A percentile compares a stretch with the other conserved stretches of the same genome.
phyloP scores from a whole-genome alignment of 2,888 invertebrate genomes.

The Pachydiplax longipennis region DNA sequence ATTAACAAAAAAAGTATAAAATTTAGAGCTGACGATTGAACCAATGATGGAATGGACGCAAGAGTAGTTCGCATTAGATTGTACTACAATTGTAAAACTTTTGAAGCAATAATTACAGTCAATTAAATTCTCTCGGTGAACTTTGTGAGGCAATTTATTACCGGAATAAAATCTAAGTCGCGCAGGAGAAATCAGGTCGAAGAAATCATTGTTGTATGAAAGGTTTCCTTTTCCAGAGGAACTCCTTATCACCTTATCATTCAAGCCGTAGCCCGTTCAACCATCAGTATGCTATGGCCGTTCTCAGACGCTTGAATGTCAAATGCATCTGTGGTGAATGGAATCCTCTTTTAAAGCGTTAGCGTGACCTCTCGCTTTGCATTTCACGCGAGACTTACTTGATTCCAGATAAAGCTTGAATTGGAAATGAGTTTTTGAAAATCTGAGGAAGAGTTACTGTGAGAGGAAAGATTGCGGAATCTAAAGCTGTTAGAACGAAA shows the following conservation, averaged over 20 bases:
- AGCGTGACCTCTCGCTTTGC: background rate
- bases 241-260: background rate
- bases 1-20: too few relatives aligned
- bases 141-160: too few relatives aligned
- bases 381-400: background rate
- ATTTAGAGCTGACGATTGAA: too few relatives aligned
- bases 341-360: background rate
- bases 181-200: background rate
- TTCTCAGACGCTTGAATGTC: background rate
- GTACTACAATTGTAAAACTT: too few relatives aligned
- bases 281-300: background rate
- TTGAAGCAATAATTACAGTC: too few relatives aligned
- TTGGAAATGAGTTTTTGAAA: background rate
- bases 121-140: too few relatives aligned
- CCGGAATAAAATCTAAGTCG: too few relatives aligned
- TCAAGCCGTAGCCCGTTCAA: background rate
- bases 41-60: too few relatives aligned
- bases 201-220: background rate
- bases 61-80: too few relatives aligned
- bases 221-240: background rate
- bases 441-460: background rate
- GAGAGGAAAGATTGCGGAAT: background rate
- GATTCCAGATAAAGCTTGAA: background rate
- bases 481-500: background rate
- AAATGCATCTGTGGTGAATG: background rate